A percentile compares a stretch with the other conserved stretches of the same genome.
Evolutionary conservation across 2,888 invertebrate species (phyloP).

Genomic region (Dichetophora obliterata): DNA sequence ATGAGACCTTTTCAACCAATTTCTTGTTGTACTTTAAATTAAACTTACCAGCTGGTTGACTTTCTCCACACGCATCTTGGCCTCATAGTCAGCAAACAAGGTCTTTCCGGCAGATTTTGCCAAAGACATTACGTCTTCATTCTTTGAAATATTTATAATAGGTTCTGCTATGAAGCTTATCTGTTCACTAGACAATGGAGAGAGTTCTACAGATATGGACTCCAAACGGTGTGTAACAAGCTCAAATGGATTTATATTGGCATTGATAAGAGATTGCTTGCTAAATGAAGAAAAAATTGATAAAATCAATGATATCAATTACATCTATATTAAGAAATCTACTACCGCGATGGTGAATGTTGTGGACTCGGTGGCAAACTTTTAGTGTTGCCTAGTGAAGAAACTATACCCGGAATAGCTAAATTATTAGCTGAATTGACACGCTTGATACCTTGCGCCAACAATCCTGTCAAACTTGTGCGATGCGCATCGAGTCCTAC

Average conservation of each 20-base stretch:
- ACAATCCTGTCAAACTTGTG: conserved; percentile 69
- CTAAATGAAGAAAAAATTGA: conserved; percentile 58
- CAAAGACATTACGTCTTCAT: conserved; percentile 87
- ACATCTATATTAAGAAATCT: background rate
- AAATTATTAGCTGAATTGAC: conserved; percentile 79
- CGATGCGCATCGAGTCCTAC: conserved; percentile 59
- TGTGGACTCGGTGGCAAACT: conserved; percentile 84
- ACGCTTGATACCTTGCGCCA: conserved; percentile 75
- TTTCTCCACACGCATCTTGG: conserved; percentile 79
- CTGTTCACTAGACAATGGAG: conserved; percentile 61
- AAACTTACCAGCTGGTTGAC: conserved; percentile 87
- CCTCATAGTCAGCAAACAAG: conserved; percentile 80
- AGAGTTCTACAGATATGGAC: conserved; percentile 58
- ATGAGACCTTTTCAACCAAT: no score
- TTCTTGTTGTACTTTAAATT: background rate
- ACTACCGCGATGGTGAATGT: conserved; percentile 77
- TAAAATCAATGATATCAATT: background rate
- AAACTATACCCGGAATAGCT: conserved; percentile 75
- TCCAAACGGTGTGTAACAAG: conserved; percentile 65
- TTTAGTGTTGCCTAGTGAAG: conserved; percentile 71
- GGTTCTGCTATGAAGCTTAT: conserved; percentile 64
- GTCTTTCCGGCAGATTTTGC: conserved; percentile 90
- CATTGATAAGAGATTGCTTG: conserved; percentile 76
- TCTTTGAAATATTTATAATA: conserved; percentile 66
- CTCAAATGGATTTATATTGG: conserved; percentile 73